Evolutionary conservation across 2,797 vertebrate genomes (phyloP), one percentile per base, ranked within the genome.

Genomic region (Sebastes elongatus): DNA sequence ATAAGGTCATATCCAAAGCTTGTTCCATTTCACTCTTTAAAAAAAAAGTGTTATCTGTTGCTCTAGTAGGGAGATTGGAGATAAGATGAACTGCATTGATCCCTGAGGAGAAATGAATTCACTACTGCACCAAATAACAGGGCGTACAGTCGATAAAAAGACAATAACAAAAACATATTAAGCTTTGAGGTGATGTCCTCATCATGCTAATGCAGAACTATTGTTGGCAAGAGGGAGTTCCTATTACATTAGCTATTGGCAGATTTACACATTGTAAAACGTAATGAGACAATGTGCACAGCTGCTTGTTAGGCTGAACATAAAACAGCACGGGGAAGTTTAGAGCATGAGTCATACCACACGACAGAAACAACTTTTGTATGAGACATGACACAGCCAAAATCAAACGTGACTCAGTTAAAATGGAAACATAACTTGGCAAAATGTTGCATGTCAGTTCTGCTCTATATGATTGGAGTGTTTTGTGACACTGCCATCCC

Each of bases 361-460:
- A 56, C 42, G 70, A 84, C 30, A 68, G 66, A 78, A 74, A 71
- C 65, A 78, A 70, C 20, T 23, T 59, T 52, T 64, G 11, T 72
- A 14, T 60, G 28, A 74, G 81, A 74, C 27, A 23, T 56, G 76
- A 79, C 76, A 68, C 28, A 32, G 23, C 33, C 56, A 68, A 80
- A 77, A 89, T 75, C 46, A 83, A 85, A 84, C 59, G 27, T 66
- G 69, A 82, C 80, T 80, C 25, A 16, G 68, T 68, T 69, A 56
- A 88, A 87, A 74, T 66, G 33, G 46, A 83, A 86, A 56, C 30
- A 23, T 16, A 64, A 81, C 23, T 56, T 67, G 35, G 22, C 57
- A 79, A 82, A 76, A 84, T 80, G 80, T 68, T 76, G 71, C 76
- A 74, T 70, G 82, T 83, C 86, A 81, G 13, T 80, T 86, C 14